A percentile compares a stretch with the other conserved stretches of the same genome.
These are phyloP conservation scores for Scartelaos histophorus DNA, from an alignment of 2,113 vertebrate genomes.

Conservation along the genomic window DNA sequence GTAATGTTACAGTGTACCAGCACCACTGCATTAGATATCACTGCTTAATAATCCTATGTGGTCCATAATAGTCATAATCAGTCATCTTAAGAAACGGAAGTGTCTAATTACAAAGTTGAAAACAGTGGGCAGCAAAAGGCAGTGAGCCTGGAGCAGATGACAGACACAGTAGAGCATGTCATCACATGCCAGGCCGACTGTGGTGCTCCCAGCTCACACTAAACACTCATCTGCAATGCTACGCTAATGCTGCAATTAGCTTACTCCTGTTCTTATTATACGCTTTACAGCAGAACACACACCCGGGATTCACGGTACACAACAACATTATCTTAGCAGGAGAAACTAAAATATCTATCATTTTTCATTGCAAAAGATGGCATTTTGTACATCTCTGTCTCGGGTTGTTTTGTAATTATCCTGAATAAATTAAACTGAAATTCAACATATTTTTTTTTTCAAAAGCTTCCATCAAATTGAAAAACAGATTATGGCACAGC, in stretches of 20 bases:
- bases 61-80: neutral
- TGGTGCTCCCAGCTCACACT: conserved; percentile 25
- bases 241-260: conserved; percentile 55
- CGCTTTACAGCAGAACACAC: conserved; percentile 15
- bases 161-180: conserved; percentile 62
- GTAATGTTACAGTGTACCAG: neutral
- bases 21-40: neutral
- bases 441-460: neutral
- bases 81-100: conserved; percentile 4
- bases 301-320: neutral
- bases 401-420: neutral
- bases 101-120: conserved; percentile 9
- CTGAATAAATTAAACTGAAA: conserved; percentile 2
- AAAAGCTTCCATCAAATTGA: neutral
- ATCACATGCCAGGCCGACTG: conserved; percentile 55
- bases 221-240: conserved; percentile 53
- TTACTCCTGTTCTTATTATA: conserved; percentile 40
- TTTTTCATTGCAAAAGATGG: neutral
- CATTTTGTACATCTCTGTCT: neutral
- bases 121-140: conserved; percentile 31
- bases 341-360: neutral
- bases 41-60: neutral
- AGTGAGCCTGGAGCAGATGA: conserved; percentile 53
- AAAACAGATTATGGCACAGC: neutral
- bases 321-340: neutral